Base-by-base conservation (phyloP, 2,888 invertebrate species). In the Chydorus sphaericus region DNA sequence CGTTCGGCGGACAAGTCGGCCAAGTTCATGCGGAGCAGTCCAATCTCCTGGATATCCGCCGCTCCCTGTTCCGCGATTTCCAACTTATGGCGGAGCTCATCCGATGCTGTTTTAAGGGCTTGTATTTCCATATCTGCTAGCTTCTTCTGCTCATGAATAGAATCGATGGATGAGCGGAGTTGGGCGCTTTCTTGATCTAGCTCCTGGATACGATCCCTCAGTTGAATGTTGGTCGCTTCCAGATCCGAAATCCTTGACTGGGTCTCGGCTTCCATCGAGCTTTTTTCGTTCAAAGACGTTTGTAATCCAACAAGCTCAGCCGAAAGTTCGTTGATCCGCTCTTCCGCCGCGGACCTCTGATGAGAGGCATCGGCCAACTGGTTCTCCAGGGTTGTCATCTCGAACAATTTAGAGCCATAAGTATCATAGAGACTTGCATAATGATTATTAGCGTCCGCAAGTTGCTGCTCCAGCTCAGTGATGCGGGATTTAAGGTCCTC, bases 31-130 rank as follows among this genome's bases (percentile, higher is more conserved):
- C 52, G 52, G 20, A 52, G 18, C 20, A 16, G 7, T 14, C 30
- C 52, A 10, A 44, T 44, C 11, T 44, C 44, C n/a, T 44, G 44
- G 4, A 44, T 28, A 23, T 44, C 44, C 7, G 44, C 23, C 1
- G 44, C 10, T 14, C 23, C 28, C 59, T 77, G 78, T 65, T 84
- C 82, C 14, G 26, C 8, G 3, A 23, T 4, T 23, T 23, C 44
- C 10, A 1, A 7, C 10, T 10, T n/a, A 14, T 23, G 4, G 8
- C 26, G 44, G 44, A 23, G 28, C 14, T 44, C 44, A n/a, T 44
- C 39, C 6, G 23, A 20, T 16, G 18, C 20, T 39, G 20, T 39
- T 39, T 39, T 18, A 39, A 39, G 39, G 10, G 7, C 39, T 20
- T 14, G 20, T 1, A 39, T 39, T 16, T 39, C 39, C n/a, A 16